Evolutionary conservation across 1,140 invertebrate species (phyloP), one percentile per base, ranked within the genome.

Genomic region (Agrypnia vestita): DNA sequence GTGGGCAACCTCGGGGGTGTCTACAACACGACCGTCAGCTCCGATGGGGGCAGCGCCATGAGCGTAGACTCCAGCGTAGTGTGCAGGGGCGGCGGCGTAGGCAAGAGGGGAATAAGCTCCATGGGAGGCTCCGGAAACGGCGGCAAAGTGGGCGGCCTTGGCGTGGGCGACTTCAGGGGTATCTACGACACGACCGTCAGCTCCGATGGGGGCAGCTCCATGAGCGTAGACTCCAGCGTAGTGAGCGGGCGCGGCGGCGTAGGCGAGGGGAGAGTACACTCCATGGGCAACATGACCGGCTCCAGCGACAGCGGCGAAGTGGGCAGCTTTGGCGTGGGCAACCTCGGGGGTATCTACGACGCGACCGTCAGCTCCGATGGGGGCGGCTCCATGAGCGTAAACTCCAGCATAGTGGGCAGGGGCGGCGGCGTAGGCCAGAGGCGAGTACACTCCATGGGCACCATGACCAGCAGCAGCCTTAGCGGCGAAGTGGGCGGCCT

Each of bases 131-230:
- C 15, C 21, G 73, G 51, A 25, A 12, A 59, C 43, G 47, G 88
- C 88, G 79, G 88, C 88, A 71, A 88, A 85, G 85, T 89, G 87
- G 76, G 87, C 87, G 80, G 88, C 88, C 72, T 87, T 87, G 55
- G 88, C 88, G 80, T 89, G 88, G 1, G 88, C 87, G 83, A 88
- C 88, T 82, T 89, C 88, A 76, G 87, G 67, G 21, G 88, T 89
- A 72, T 35, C 25, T 35, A 35, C 25, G 25, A 35, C 25, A 35
- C 25, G 25, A 35, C 25, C 25, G 35, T 80, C 79, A 46, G 64
- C 72, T 25, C 72, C 79, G 13, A 80, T 49, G n/a, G 79, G 79
- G 13, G 79, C 79, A 15, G 55, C 79, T 19, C 79, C 79, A 62
- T 80, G 71, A 56, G 69, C 69, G 49, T 71, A 80, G 25, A 35